These are phyloP conservation scores for Cairina moschata DNA, from an alignment of 2,113 vertebrate genomes.

Conservation along the genomic window DNA sequence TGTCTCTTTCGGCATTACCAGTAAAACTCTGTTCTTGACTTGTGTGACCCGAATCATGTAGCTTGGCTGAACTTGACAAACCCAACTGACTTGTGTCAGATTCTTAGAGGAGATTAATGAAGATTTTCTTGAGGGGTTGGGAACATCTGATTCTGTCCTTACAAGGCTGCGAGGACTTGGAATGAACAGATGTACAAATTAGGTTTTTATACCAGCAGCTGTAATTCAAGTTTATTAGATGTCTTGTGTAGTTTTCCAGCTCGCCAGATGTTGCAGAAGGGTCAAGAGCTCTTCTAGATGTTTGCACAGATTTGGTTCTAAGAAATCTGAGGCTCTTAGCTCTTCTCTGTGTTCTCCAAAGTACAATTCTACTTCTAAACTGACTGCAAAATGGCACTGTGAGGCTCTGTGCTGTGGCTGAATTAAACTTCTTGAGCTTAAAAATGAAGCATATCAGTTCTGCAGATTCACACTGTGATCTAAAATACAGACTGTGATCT, in stretches of 20 bases:
- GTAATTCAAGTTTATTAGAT: background rate
- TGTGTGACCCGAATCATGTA: background rate
- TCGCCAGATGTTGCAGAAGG: background rate
- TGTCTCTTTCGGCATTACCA: background rate
- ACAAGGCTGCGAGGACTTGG: background rate
- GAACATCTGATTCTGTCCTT: background rate
- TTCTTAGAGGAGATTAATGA: background rate
- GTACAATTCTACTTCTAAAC: background rate
- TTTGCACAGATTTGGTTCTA: background rate
- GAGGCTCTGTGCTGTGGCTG: background rate
- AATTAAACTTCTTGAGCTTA: background rate
- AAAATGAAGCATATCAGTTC: background rate
- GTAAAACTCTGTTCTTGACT: background rate
- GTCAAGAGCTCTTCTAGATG: background rate
- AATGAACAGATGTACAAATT: background rate
- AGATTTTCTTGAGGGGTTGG: background rate
- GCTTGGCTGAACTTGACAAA: slow-evolving; percentile 42
- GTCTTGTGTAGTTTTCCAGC: background rate
- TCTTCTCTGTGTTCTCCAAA: background rate
- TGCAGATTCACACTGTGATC: background rate
- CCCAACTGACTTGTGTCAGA: background rate
- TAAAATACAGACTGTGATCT: background rate
- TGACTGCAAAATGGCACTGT: background rate
- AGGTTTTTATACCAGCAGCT: background rate
- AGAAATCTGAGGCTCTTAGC: background rate